Base-by-base conservation (phyloP, 2,797 vertebrate species). In the Sebastes melanostomus region DNA sequence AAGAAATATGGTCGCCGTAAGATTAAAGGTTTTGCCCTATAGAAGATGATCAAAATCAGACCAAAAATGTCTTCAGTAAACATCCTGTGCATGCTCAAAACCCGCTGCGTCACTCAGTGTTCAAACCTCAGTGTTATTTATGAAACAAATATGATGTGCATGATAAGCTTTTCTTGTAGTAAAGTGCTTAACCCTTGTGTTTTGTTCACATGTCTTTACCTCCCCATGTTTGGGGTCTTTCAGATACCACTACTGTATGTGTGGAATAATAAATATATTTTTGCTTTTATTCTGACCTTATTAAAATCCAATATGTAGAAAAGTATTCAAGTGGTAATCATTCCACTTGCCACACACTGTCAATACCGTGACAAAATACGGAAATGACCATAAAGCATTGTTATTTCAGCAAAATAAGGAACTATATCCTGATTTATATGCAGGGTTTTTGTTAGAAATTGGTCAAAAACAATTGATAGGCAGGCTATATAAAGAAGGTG, bases 21-120 rank as follows among this genome's bases (percentile, higher is more conserved):
- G 29, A 87, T 80, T 56, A 66, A 78, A 84, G 71, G 38, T 24
- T 59, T 63, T 32, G 55, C 24, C 38, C 13, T 30, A 18, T 24
- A 18, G 60, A 73, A 66, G 38, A 70, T 55, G 27, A 70, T 22
- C 38, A 18, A 63, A 70, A 74, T 62, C 27, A 36, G 32, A 27
- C 7, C 13, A 46, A 24, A 63, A n/a, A 60, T 55, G 3, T 7
- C n/a, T 25, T 59, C 59, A 59, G 30, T 27, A 68, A 67, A 70
- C 22, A 63, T 36, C 12, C 5, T 62, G 63, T 32, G 6, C 18
- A 36, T 46, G 13, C 2, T 30, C 9, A 9, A 24, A 42, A 24
- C 30, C 29, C 24, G n/a, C 38, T 67, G 18, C 4, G 29, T 58
- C 4, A 11, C 50, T 27, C 30, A 6, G 4, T 62, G 65, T 29